phyloP scores from a whole-genome alignment of 2,797 vertebrate species.

The Pseudopleuronectes americanus region DNA sequence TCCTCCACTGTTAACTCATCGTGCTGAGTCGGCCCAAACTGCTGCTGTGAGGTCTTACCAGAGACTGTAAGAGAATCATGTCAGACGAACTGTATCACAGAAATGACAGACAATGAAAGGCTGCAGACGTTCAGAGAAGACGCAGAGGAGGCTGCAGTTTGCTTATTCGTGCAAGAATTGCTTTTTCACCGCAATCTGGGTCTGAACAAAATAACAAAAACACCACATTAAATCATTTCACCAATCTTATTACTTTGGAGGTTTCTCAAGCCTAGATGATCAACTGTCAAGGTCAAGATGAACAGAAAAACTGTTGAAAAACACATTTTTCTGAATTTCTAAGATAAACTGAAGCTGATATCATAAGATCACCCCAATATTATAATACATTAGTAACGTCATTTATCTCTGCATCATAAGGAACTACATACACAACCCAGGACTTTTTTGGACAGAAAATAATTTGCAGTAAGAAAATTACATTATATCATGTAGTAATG shows the following conservation, averaged over 20 bases:
- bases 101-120: too few species aligned
- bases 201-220: too few species aligned
- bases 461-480: neutral
- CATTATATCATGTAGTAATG: too few species aligned
- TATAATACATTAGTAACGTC: neutral
- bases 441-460: too few species aligned
- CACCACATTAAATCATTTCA: too few species aligned
- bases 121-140: neutral
- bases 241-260: too few species aligned
- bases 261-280: neutral
- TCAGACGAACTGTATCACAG: neutral
- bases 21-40: neutral
- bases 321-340: neutral
- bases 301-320: neutral
- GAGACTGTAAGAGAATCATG: slow-evolving; percentile 2
- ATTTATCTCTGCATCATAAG: neutral
- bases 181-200: neutral
- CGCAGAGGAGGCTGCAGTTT: neutral
- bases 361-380: neutral
- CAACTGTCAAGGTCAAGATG: neutral
- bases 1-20: neutral
- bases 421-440: neutral
- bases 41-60: slow-evolving; percentile 3
- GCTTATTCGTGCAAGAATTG: too few species aligned
- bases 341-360: neutral